Conservation (phyloP, 1,140 invertebrate genomes). For the Antheraea mylitta region DNA sequence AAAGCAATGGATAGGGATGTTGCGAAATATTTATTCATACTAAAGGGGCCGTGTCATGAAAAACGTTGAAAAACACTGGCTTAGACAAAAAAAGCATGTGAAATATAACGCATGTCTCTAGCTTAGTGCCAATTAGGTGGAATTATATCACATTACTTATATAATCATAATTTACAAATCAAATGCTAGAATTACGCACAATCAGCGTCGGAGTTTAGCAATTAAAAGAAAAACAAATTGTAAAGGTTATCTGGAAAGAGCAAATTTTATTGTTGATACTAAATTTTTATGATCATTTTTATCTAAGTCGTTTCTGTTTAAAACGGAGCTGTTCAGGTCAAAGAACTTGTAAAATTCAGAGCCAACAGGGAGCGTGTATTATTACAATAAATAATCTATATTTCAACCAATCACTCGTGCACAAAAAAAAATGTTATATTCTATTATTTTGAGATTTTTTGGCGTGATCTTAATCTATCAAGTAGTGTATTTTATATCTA, state of each 20-base stretch:
- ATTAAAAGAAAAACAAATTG: constrained; percentile 7
- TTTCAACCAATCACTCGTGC: too few relatives aligned
- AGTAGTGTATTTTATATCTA: too few relatives aligned
- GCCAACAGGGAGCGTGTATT: neutral
- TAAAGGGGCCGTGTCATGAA: too few relatives aligned
- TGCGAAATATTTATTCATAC: too few relatives aligned
- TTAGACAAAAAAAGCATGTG: too few relatives aligned
- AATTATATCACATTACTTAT: neutral
- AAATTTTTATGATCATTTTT: constrained; percentile 45
- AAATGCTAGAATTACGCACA: neutral
- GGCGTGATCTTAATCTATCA: too few relatives aligned
- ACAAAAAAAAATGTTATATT: too few relatives aligned
- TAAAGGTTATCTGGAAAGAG: constrained; percentile 28
- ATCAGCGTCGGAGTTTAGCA: constrained; percentile 1
- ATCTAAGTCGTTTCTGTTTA: constrained; percentile 41
- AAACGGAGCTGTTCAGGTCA: constrained; percentile 53
- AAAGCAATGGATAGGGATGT: too few relatives aligned
- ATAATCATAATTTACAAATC: neutral
- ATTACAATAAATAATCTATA: neutral
- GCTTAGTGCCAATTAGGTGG: too few relatives aligned
- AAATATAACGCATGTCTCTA: too few relatives aligned
- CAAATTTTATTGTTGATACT: constrained; percentile 25
- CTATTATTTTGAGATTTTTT: too few relatives aligned
- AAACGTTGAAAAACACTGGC: too few relatives aligned
- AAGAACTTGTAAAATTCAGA: constrained; percentile 57